Evolutionary conservation across 2,888 invertebrate species (phyloP).

Genomic region (Ischnus inquisitorius): DNA sequence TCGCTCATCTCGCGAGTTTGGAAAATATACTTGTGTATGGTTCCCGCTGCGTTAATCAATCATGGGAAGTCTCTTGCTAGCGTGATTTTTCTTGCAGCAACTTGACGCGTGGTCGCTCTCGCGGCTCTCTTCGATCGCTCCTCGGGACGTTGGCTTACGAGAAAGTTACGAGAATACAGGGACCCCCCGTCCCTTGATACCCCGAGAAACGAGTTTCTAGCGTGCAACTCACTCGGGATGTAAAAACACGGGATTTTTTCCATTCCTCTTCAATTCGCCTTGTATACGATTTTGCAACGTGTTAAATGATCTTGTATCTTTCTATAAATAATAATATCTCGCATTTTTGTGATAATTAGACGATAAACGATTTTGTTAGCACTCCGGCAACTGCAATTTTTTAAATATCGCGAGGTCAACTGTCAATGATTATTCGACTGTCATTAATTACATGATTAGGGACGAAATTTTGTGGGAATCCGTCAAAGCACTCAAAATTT

Average conservation of each 20-base stretch:
- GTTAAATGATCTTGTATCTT: constrained; percentile 17
- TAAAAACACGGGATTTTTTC: constrained; percentile 55
- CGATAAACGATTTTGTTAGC: no score
- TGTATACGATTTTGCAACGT: constrained; percentile 43
- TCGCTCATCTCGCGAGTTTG: not conserved
- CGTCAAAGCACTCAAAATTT: no score
- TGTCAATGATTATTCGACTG: no score
- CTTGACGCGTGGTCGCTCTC: constrained; percentile 17
- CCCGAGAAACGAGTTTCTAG: constrained; percentile 70
- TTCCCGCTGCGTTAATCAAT: constrained; percentile 37
- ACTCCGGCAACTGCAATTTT: no score
- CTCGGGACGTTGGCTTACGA: constrained; percentile 57
- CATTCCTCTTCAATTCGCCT: constrained; percentile 43
- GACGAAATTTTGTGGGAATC: no score
- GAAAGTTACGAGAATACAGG: not conserved
- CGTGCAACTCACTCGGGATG: constrained; percentile 61
- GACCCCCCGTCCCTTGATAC: not conserved
- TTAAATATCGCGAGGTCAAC: no score
- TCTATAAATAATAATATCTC: constrained; percentile 58
- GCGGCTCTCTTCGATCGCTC: constrained; percentile 46
- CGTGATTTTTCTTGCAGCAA: constrained; percentile 49
- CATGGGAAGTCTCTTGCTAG: constrained; percentile 45
- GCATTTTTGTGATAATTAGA: constrained; percentile 12
- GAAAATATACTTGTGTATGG: constrained; percentile 29
- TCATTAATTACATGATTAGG: no score